Evolutionary conservation across 1,140 invertebrate species (phyloP), one percentile per base, ranked within the genome.

Genomic region (Ruditapes philippinarum): DNA sequence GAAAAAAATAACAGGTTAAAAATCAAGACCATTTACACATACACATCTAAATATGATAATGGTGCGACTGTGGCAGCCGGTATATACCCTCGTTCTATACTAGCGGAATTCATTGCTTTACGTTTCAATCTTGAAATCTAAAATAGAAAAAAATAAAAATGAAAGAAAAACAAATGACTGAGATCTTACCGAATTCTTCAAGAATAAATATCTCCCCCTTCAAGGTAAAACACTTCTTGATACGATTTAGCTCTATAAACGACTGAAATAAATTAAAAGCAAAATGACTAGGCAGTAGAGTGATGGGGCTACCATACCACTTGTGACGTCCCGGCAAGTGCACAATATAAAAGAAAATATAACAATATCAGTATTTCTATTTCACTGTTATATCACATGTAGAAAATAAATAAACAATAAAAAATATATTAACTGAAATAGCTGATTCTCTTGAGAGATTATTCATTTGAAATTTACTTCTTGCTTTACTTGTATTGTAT

Each of bases 151-250:
- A 81, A 78, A 45, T 28, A 40, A 89, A 65, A 80, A 62, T 62
- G 65, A 88, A 89, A 87, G 62, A 65, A 70, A 84, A 89, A 91
- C 38, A 86, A 90, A 87, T 80, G 78, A 40, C 45, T 73, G 80
- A 80, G 19, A 14, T 85, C 99, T 96, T 95, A 96, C 96, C 96
- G 95, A 95, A 96, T 94, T 96, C 96, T 97, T 99, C 99, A 96
- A 99, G 97, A 95, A 99, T 98, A 97, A 99, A 99, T 96, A 99
- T 98, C 95, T 98, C 99, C 96, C 99, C 99, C 96, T 99, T 99
- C 96, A 99, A 98, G 86, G 99, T 99, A 97, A 99, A 99, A 97
- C 99, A 99, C 97, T 99, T 99, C 96, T 99, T 97, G 96, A 99
- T 99, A 96, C 99, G 99, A 97, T 98, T 98, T 96, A 99, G 97